phyloP scores from a whole-genome alignment of 2,888 invertebrate species.

The Lordiphosa fenestrarum region DNA sequence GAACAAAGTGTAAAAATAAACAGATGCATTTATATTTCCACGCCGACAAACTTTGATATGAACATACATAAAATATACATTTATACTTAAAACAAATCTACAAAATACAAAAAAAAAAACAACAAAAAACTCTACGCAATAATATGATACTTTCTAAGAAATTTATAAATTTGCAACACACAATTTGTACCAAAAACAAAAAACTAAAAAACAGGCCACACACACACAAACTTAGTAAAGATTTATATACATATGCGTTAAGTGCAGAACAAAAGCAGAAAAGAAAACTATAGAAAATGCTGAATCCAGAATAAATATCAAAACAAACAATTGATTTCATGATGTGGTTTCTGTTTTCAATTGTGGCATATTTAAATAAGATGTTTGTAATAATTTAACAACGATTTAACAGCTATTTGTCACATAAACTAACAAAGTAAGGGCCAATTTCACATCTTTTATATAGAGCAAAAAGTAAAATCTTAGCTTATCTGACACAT shows the following conservation, averaged over 20 bases:
- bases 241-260: conserved; percentile 45
- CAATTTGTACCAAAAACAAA: conserved; percentile 61
- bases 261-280: conserved; percentile 26
- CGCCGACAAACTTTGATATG: conserved; percentile 44
- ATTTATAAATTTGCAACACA: conserved; percentile 43
- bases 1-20: conserved; percentile 21
- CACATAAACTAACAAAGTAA: no score
- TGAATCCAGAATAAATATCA: conserved; percentile 65
- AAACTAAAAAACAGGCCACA: conserved; percentile 15
- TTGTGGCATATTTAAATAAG: no score
- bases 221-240: conserved; percentile 44
- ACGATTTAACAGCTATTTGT: no score
- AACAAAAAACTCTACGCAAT: conserved; percentile 52
- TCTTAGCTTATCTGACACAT: no score
- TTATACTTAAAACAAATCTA: conserved; percentile 33
- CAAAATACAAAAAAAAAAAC: not conserved
- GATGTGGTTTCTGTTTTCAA: no score
- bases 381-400: no score
- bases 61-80: conserved; percentile 13
- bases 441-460: no score
- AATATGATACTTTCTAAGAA: conserved; percentile 60
- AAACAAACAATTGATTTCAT: conserved; percentile 16
- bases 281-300: conserved; percentile 49
- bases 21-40: conserved; percentile 75
- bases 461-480: no score